A percentile compares a stretch with the other conserved stretches of the same genome.
Evolutionary conservation across 30 jellyfish, hydroid and myxozoan species (phyloP).

Genomic region (Catostylus mosaicus): DNA sequence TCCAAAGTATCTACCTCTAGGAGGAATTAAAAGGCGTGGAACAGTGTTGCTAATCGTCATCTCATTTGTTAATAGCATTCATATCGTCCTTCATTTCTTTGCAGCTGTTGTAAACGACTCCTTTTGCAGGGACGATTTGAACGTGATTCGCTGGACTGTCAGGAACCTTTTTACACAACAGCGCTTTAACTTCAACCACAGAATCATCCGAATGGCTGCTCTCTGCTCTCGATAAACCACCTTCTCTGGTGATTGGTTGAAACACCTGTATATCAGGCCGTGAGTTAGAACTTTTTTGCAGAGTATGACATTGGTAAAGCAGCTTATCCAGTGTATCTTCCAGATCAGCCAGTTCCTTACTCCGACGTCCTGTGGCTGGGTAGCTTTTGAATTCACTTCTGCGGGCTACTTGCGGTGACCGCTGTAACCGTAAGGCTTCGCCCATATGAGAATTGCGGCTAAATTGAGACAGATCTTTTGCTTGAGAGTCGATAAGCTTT

Average conservation of each 20-base stretch:
- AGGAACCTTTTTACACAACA: conserved; percentile 59
- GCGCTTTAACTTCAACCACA: conserved; percentile 48
- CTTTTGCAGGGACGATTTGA: conserved; percentile 78
- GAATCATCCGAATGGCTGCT: conserved; percentile 43
- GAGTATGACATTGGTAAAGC: conserved; percentile 77
- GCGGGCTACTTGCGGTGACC: conserved; percentile 47
- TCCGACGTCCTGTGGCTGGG: conserved; percentile 75
- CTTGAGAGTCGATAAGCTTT: conserved; percentile 66
- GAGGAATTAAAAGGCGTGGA: no score
- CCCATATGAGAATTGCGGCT: neutral
- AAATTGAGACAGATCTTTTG: conserved; percentile 41
- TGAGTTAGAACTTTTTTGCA: conserved; percentile 68
- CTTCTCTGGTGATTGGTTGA: conserved; percentile 60
- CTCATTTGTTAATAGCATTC: conserved; percentile 58
- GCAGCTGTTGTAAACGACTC: conserved; percentile 65
- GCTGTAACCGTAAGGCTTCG: conserved; percentile 14
- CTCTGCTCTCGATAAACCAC: conserved; percentile 44
- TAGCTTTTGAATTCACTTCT: conserved; percentile 57
- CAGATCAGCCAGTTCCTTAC: conserved; percentile 83
- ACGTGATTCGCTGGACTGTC: conserved; percentile 69
- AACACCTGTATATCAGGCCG: conserved; percentile 59
- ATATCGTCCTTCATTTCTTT: conserved; percentile 59
- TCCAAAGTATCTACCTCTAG: no score
- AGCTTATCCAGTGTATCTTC: conserved; percentile 86
- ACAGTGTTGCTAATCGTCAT: no score